These are phyloP conservation scores for Heterotilapia buettikoferi DNA, from an alignment of 2,113 vertebrate genomes.

Conservation along the genomic window DNA sequence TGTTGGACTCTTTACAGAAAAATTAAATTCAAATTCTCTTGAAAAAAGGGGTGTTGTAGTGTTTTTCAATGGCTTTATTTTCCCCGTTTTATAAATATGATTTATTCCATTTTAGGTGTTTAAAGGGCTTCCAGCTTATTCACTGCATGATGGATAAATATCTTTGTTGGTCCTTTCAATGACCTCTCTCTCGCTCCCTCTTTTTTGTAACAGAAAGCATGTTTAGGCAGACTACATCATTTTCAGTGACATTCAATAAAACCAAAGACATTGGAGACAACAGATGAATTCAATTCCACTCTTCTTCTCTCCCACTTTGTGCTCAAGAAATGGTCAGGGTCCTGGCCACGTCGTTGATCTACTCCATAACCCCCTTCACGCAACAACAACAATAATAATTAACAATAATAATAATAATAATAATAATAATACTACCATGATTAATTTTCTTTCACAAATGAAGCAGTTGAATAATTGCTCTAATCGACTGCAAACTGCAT, in stretches of 20 bases:
- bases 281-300: neutral
- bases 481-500: neutral
- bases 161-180: neutral
- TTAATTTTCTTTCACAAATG: neutral
- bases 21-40: neutral
- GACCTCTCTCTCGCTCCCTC: neutral
- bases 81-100: neutral
- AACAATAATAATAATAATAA: neutral
- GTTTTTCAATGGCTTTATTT: neutral
- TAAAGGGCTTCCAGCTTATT: neutral
- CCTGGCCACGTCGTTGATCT: neutral
- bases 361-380: neutral
- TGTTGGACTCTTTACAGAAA: neutral
- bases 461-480: neutral
- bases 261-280: neutral
- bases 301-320: neutral
- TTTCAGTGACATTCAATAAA: neutral
- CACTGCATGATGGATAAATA: neutral
- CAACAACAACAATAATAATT: neutral
- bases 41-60: neutral
- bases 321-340: neutral
- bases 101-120: neutral
- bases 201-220: neutral
- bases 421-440: neutral
- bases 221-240: neutral